Conservation (phyloP, 2,797 vertebrate genomes). For the Acanthis flammea region DNA sequence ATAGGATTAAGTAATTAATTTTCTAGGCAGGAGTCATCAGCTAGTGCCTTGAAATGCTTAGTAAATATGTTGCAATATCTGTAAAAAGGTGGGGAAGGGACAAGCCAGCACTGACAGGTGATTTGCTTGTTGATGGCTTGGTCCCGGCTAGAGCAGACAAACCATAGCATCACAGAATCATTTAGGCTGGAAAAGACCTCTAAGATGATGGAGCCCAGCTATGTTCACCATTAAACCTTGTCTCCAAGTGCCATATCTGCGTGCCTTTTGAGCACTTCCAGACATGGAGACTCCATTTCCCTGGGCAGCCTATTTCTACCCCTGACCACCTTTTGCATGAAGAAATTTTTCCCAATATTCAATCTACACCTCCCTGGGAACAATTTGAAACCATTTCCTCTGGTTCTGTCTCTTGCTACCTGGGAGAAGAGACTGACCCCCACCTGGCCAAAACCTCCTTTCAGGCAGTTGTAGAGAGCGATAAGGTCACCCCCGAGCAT, state of each 20-base stretch:
- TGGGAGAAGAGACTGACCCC: rapidly evolving
- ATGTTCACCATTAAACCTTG: not conserved
- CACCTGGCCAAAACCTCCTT: rapidly evolving
- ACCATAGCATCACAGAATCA: not conserved
- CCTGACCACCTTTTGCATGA: rapidly evolving
- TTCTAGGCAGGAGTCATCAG: not conserved
- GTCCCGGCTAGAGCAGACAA: not conserved
- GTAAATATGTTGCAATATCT: not conserved
- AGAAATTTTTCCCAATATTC: not conserved
- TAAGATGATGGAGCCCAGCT: not conserved
- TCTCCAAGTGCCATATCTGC: no score
- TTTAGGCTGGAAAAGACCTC: not conserved
- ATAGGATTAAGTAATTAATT: not conserved
- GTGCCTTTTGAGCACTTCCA: not conserved
- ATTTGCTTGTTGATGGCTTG: not conserved
- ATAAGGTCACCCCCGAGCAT: no score
- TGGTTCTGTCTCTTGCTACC: not conserved
- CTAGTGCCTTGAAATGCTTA: not conserved
- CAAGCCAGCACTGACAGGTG: not conserved
- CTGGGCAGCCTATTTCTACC: not conserved
- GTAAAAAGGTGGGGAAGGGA: not conserved
- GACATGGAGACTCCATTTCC: not conserved
- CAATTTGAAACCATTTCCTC: not conserved
- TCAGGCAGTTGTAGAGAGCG: rapidly evolving
- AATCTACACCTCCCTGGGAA: not conserved